Conservation (phyloP, 2,797 vertebrate genomes). For the Rachycentron canadum region DNA sequence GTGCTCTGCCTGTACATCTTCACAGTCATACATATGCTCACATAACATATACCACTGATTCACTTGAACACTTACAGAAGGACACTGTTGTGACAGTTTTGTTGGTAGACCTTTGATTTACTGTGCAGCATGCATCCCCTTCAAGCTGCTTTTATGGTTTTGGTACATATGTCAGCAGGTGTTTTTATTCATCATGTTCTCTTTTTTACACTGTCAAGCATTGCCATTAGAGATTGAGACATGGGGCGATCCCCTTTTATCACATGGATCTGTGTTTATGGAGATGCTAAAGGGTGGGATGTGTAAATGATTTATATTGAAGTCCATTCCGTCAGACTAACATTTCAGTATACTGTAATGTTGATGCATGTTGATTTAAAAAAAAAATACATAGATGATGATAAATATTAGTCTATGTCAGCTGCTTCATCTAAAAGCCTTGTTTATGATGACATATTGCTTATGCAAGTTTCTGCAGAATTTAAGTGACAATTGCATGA, state of each 20-base stretch:
- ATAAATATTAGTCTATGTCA: conserved; percentile 8
- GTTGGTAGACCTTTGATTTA: conserved; percentile 59
- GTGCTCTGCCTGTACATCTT: not conserved
- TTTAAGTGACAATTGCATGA: not conserved
- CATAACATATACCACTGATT: conserved; percentile 18
- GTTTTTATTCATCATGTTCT: conserved; percentile 45
- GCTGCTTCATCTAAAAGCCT: conserved; percentile 16
- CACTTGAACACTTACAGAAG: conserved; percentile 37
- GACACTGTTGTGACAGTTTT: conserved; percentile 45
- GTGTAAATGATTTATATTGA: conserved; percentile 49
- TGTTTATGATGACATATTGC: conserved; percentile 22
- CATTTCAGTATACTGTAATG: conserved; percentile 15
- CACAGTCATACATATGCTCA: not conserved
- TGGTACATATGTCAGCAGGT: conserved; percentile 47
- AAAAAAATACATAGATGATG: conserved; percentile 20
- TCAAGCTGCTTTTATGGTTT: conserved; percentile 50
- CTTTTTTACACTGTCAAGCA: conserved; percentile 21
- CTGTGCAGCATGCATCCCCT: conserved; percentile 29
- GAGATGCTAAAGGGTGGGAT: conserved; percentile 25
- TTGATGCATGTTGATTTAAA: conserved; percentile 29
- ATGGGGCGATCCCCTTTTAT: conserved; percentile 25
- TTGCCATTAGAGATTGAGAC: conserved; percentile 36
- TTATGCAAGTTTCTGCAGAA: conserved; percentile 2
- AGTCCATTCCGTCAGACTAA: conserved; percentile 26
- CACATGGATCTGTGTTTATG: conserved; percentile 28